Conservation (phyloP, 2,888 invertebrate genomes). For the Ornithoptera alexandrae region DNA sequence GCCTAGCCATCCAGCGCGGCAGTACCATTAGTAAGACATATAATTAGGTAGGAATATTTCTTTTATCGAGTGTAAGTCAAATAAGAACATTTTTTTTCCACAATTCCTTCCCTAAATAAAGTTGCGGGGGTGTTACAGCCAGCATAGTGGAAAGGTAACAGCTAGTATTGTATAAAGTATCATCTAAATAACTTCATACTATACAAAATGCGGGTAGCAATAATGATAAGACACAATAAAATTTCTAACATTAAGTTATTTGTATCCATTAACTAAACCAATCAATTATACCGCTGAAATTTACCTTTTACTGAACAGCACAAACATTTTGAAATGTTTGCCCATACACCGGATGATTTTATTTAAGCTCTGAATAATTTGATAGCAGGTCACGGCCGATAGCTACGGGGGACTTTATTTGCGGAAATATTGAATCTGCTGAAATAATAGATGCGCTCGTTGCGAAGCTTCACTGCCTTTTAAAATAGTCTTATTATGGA, state of each 20-base stretch:
- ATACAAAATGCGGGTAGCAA: neutral
- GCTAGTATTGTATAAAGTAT: too few species aligned
- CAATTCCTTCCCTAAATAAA: too few species aligned
- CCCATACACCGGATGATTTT: neutral
- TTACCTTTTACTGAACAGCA: neutral
- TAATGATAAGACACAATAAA: neutral
- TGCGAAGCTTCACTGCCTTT: neutral
- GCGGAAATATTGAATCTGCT: constrained; percentile 12
- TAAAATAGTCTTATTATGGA: constrained; percentile 1
- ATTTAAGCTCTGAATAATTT: constrained; percentile 8
- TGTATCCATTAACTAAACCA: neutral
- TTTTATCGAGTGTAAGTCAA: too few species aligned
- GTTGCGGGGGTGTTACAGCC: too few species aligned
- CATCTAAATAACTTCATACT: neutral
- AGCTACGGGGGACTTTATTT: neutral
- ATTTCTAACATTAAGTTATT: neutral
- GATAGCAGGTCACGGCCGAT: constrained; percentile 10
- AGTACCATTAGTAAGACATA: too few species aligned
- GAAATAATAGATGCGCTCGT: constrained; percentile 11
- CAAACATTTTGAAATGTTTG: constrained; percentile 1
- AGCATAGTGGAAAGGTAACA: too few species aligned
- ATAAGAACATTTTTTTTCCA: too few species aligned
- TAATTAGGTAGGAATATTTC: too few species aligned
- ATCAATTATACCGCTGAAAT: neutral
- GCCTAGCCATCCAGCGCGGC: too few species aligned